Percentiles rank a stretch among this genome's conserved stretches.
Evolutionary conservation across 1,140 invertebrate genomes (phyloP).

Genomic region (Atta colombica): DNA sequence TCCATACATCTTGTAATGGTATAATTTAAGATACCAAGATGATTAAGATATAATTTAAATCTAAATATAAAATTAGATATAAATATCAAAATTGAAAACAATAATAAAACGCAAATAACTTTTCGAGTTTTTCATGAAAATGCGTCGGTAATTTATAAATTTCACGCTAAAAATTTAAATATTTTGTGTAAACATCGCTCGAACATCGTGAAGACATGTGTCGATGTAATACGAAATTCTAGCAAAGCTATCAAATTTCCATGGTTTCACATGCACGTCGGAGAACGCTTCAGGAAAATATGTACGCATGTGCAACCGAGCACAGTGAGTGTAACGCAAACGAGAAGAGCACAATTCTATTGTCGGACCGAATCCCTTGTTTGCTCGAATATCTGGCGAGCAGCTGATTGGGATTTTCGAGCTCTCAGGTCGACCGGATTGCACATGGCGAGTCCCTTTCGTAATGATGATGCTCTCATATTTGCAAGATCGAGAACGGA

Average conservation of each 20-base stretch:
- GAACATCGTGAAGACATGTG: background rate
- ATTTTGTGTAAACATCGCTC: background rate
- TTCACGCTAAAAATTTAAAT: background rate
- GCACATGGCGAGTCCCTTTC: conserved; percentile 74
- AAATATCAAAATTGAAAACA: too few species aligned
- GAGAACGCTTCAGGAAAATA: conserved; percentile 29
- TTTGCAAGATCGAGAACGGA: conserved; percentile 62
- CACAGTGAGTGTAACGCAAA: conserved; percentile 64
- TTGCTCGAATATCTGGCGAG: conserved; percentile 80
- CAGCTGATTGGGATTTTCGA: conserved; percentile 84
- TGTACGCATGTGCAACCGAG: conserved; percentile 13
- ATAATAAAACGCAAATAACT: background rate
- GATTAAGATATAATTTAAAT: too few species aligned
- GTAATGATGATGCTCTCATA: conserved; percentile 64
- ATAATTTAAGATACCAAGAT: too few species aligned
- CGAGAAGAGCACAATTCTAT: conserved; percentile 74
- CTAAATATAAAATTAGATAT: too few species aligned
- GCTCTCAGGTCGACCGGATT: conserved; percentile 71
- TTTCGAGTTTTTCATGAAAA: background rate
- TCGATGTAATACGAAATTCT: background rate
- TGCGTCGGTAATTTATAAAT: background rate
- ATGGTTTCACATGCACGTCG: background rate
- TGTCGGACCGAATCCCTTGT: conserved; percentile 79
- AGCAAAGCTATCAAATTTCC: conserved; percentile 29
- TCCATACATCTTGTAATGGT: too few species aligned